Conservation (phyloP, 1,140 invertebrate genomes). For the Acromyrmex charruanus region DNA sequence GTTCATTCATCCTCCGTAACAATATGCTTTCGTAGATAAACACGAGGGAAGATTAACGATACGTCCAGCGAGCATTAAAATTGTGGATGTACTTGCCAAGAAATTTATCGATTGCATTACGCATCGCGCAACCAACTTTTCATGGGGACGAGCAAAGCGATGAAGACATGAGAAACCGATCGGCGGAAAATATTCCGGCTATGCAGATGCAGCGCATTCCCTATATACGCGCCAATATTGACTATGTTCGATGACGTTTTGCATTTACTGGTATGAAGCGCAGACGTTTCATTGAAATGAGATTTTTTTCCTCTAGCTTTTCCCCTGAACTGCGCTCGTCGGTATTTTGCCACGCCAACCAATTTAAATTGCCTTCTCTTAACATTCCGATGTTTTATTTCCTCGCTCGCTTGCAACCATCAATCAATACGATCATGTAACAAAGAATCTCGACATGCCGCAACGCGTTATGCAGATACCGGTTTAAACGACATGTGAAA, state of each 20-base stretch:
- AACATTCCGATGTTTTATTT: constrained; percentile 30
- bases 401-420: background rate
- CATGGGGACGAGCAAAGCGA: constrained; percentile 19
- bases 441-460: background rate
- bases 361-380: constrained; percentile 33
- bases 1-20: background rate
- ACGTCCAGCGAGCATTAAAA: background rate
- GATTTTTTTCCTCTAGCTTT: background rate
- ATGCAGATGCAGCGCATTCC: constrained; percentile 34
- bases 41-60: background rate
- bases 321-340: background rate
- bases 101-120: constrained; percentile 33
- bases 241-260: constrained; percentile 32
- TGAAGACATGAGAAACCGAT: constrained; percentile 55
- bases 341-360: constrained; percentile 2
- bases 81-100: background rate
- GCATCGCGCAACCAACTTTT: background rate
- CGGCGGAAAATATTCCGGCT: constrained; percentile 54
- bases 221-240: constrained; percentile 15
- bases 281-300: constrained; percentile 34
- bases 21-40: background rate
- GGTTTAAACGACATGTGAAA: constrained; percentile 20
- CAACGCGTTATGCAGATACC: background rate
- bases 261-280: constrained; percentile 28
- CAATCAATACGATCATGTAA: constrained; percentile 1